Conservation (phyloP, 1,140 invertebrate species). For the Hycleus phaleratus region DNA sequence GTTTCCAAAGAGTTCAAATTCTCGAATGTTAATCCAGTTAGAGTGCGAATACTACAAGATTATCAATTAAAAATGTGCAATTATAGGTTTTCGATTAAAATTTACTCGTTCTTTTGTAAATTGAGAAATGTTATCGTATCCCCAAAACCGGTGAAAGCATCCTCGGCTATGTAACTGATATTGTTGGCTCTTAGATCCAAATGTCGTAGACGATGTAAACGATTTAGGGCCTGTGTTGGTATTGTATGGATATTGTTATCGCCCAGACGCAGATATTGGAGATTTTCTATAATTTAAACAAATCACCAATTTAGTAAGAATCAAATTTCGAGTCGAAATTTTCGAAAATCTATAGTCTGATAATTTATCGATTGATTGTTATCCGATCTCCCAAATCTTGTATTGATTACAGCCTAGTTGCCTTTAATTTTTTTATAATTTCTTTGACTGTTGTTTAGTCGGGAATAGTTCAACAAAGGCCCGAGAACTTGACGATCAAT, state of each 20-base stretch:
- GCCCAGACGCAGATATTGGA: conserved; percentile 79
- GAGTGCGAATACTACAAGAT: conserved; percentile 61
- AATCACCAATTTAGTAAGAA: neutral
- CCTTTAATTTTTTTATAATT: too few relatives aligned
- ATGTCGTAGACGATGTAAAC: conserved; percentile 75
- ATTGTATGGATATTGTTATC: conserved; percentile 78
- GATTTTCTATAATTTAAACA: conserved; percentile 57
- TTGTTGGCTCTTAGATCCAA: conserved; percentile 82
- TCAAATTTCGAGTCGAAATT: too few relatives aligned
- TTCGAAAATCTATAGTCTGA: too few relatives aligned
- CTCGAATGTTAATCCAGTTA: conserved; percentile 72
- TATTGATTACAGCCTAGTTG: too few relatives aligned
- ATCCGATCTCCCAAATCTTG: too few relatives aligned
- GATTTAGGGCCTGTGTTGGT: conserved; percentile 70
- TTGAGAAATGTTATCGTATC: conserved; percentile 86
- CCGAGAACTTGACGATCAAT: too few relatives aligned
- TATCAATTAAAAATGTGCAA: neutral
- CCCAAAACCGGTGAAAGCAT: conserved; percentile 84
- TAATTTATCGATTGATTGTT: too few relatives aligned
- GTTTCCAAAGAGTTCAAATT: conserved; percentile 83
- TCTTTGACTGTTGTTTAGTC: too few relatives aligned
- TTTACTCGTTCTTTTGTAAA: conserved; percentile 82
- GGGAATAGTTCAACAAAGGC: too few relatives aligned
- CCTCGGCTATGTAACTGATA: conserved; percentile 70
- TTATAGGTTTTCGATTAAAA: neutral